Evolutionary conservation across 1,140 invertebrate genomes (phyloP), one percentile per base, ranked within the genome.

Genomic region (Eupristina koningsbergeri): DNA sequence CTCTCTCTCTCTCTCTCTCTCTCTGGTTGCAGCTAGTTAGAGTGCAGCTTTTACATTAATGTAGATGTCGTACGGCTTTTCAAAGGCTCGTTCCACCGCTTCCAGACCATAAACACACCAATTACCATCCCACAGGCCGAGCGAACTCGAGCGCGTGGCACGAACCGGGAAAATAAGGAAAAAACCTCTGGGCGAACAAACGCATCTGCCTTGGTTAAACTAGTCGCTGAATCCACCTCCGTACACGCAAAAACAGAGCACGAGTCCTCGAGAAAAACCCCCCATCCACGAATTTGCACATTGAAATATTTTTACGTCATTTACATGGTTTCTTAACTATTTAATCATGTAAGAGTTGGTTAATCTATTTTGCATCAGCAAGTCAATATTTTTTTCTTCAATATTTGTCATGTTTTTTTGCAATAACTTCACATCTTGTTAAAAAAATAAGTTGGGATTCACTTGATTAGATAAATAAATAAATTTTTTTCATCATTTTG

Each of bases 71-170:
- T 73, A 78, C 61, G 84, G 83, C 87, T 86, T 86, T 88, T 88
- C 86, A 88, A 88, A 87, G 87, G 81, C 78, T 53, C 53, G 3
- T 53, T 31, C 31, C 6, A 45, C 73, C 39, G 39, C 83, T 63
- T 76, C 31, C 58, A 71, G 50, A 84, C 84, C 81, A 87, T 86
- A 86, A 86, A 87, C 85, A 85, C 85, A 78, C 84, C 85, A 86
- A 88, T 87, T 87, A 88, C 85, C 86, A 86, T 87, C 63, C 85
- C 85, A 86, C 86, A 87, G 86, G 75, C 13, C 84, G 86, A 88
- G 86, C 85, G 75, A 13, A 36, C 69, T 69, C 71, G 77, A 58
- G 81, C 45, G n/a, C n/a, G 76, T 80, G 61, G 71, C 74, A 81
- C 81, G 79, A 22, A 58, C 71, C 53, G 0, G 34, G 75, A 71